Evolutionary conservation across 2,113 vertebrate genomes (phyloP).

Genomic region (Hemichromis elongatus): DNA sequence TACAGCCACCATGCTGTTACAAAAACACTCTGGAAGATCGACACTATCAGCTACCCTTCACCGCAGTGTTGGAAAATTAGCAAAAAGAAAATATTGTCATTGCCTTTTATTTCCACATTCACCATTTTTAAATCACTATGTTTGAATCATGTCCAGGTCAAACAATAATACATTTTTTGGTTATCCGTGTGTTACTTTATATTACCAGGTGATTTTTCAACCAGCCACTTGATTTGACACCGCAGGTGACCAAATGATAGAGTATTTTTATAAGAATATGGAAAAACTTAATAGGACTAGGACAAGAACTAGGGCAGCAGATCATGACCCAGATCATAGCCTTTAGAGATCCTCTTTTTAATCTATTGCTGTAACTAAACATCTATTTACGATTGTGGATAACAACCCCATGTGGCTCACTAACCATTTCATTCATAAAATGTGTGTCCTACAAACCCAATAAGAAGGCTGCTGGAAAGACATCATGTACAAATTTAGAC

Average conservation of each 20-base stretch:
- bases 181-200: neutral
- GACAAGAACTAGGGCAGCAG: neutral
- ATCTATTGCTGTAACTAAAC: neutral
- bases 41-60: neutral
- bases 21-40: neutral
- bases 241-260: neutral
- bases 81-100: neutral
- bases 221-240: neutral
- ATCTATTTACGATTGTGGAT: neutral
- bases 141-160: neutral
- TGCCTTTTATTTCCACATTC: neutral
- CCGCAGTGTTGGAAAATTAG: neutral
- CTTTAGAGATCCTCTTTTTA: neutral
- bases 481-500: neutral
- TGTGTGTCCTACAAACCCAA: constrained; percentile 21
- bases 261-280: neutral
- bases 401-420: neutral
- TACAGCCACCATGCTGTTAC: neutral
- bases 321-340: neutral
- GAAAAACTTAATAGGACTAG: neutral
- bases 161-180: neutral
- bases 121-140: neutral
- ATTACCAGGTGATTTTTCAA: neutral
- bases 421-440: constrained; percentile 23
- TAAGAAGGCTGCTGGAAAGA: neutral